Evolutionary conservation across 2,888 invertebrate species (phyloP).

Genomic region (Gymnosoma rotundatum): DNA sequence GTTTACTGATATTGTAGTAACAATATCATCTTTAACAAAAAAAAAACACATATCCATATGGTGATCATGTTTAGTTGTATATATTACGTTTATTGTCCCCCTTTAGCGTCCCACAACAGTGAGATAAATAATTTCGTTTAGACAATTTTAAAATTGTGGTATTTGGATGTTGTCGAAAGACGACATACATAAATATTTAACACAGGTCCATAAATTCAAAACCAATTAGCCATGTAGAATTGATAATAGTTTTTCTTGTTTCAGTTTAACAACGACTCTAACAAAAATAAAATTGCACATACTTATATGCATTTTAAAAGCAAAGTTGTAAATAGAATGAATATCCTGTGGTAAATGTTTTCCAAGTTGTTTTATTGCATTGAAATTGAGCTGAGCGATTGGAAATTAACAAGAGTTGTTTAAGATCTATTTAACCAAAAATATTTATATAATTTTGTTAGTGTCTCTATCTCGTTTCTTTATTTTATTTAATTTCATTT

Average conservation of each 20-base stretch:
- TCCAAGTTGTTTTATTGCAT: conserved; percentile 44
- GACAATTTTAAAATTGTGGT: conserved; percentile 60
- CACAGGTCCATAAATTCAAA: conserved; percentile 81
- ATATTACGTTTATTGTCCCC: conserved; percentile 35
- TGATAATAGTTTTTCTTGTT: conserved; percentile 77
- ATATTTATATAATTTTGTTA: conserved; percentile 47
- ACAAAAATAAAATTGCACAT: not conserved
- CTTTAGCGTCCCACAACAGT: not conserved
- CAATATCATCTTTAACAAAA: conserved; percentile 62
- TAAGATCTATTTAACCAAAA: conserved; percentile 58
- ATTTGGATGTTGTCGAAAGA: conserved; percentile 62
- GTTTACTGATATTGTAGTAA: conserved; percentile 60
- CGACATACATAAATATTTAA: conserved; percentile 79
- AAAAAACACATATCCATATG: conserved; percentile 58
- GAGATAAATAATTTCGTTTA: conserved; percentile 54
- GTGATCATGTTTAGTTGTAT: conserved; percentile 62
- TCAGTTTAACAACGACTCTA: conserved; percentile 32
- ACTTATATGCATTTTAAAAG: not conserved
- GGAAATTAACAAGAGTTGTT: conserved; percentile 55
- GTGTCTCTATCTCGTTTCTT: conserved; percentile 19
- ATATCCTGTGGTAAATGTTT: conserved; percentile 51
- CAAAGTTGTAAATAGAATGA: conserved; percentile 16
- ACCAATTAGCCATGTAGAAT: conserved; percentile 81
- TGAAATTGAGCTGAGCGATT: conserved; percentile 37
- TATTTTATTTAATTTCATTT: conserved; percentile 52